Conservation (phyloP, 2,113 vertebrate genomes). For the Podilymbus podiceps region DNA sequence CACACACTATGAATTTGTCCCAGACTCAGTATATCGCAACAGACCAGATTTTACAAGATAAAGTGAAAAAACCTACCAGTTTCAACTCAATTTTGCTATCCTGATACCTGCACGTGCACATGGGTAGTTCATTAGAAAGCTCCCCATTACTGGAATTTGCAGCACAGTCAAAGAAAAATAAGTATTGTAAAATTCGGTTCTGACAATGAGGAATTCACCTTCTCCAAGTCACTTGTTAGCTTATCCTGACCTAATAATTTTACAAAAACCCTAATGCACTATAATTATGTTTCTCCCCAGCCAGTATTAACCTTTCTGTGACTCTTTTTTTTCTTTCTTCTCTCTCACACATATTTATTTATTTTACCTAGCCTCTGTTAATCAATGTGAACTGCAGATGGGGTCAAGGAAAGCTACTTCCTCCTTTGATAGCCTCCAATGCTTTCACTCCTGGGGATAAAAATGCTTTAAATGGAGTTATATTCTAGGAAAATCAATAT, state of each 20-base stretch:
- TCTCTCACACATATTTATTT: slow-evolving; percentile 65
- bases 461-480: slow-evolving; percentile 93
- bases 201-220: slow-evolving; percentile 69
- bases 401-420: slow-evolving; percentile 87
- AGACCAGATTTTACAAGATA: background rate
- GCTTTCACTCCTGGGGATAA: slow-evolving; percentile 84
- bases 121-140: background rate
- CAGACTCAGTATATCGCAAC: background rate
- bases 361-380: slow-evolving; percentile 83
- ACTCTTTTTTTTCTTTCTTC: slow-evolving; percentile 70
- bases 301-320: slow-evolving; percentile 86
- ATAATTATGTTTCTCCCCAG: slow-evolving; percentile 83
- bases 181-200: background rate
- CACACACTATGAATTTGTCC: background rate
- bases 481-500: slow-evolving; percentile 94
- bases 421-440: slow-evolving; percentile 86
- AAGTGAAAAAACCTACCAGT: background rate
- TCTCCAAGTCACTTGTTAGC: slow-evolving; percentile 80
- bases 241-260: slow-evolving; percentile 84
- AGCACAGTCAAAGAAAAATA: background rate
- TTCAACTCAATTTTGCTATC: background rate
- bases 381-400: slow-evolving; percentile 94
- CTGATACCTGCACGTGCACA: background rate
- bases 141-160: background rate
- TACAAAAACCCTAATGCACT: slow-evolving; percentile 87